These are phyloP conservation scores for Meteorus cinctellus DNA, from an alignment of 2,888 invertebrate genomes.

Conservation along the genomic window DNA sequence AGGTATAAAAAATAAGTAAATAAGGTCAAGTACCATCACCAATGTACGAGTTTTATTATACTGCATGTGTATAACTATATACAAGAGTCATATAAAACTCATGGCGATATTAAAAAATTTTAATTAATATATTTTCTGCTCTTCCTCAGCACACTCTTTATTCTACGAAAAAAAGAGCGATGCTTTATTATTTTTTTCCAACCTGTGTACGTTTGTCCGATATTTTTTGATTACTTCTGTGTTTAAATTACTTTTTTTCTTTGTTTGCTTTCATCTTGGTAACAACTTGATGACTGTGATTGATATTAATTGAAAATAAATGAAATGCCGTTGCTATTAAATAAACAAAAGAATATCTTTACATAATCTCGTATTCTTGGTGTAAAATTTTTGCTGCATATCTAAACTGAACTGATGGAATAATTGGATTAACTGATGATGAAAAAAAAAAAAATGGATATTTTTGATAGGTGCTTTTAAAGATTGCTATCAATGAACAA, in stretches of 20 bases:
- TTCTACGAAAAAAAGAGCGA: not conserved
- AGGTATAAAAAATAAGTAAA: constrained; percentile 25
- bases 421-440: too few relatives aligned
- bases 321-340: not conserved
- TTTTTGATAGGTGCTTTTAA: too few relatives aligned
- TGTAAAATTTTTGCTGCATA: too few relatives aligned
- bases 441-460: too few relatives aligned
- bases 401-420: too few relatives aligned
- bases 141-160: not conserved
- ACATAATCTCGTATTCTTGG: too few relatives aligned
- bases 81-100: constrained; percentile 4
- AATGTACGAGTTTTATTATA: not conserved
- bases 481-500: too few relatives aligned
- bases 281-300: not conserved
- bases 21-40: constrained; percentile 14
- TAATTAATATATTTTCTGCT: constrained; percentile 24
- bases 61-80: not conserved
- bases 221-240: not conserved
- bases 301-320: not conserved
- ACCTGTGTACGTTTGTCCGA: not conserved
- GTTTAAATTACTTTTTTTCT: not conserved
- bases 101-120: constrained; percentile 25
- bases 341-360: too few relatives aligned
- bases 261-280: not conserved
- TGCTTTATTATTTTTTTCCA: not conserved